Conservation (phyloP, 2,888 invertebrate species). For the Ophion ellenae region DNA sequence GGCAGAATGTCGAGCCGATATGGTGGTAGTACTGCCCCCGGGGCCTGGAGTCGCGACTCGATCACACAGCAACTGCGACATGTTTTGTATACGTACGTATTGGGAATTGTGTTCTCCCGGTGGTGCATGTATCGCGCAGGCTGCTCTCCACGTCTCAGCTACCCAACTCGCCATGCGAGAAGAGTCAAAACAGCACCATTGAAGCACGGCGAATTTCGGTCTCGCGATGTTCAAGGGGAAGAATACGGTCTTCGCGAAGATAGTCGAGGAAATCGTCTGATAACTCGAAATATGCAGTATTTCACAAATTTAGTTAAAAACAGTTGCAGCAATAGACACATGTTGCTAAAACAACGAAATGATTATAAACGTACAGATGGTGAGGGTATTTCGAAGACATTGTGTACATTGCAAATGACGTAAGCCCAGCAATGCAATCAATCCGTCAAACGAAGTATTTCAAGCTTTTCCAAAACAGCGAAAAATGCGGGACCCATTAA, state of each 20-base stretch:
- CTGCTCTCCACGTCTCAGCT: conserved; percentile 10
- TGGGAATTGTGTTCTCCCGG: conserved; percentile 27
- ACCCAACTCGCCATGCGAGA: conserved; percentile 36
- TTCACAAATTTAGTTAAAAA: background rate
- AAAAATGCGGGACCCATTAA: background rate
- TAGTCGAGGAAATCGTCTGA: background rate
- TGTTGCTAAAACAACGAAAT: too few species aligned
- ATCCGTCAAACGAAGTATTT: background rate
- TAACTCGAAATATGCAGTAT: conserved; percentile 1
- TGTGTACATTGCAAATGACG: too few species aligned
- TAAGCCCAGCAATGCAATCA: too few species aligned
- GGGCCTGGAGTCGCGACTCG: conserved; percentile 50
- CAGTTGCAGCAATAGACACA: too few species aligned
- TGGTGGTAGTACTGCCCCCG: conserved; percentile 42
- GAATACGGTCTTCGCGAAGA: background rate
- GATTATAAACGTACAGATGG: too few species aligned
- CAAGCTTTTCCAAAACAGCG: background rate
- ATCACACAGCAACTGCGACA: conserved; percentile 50
- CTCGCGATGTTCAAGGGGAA: conserved; percentile 40
- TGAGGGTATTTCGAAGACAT: too few species aligned
- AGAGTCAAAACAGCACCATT: conserved; percentile 73
- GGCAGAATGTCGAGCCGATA: conserved; percentile 57
- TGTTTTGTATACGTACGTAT: conserved; percentile 29
- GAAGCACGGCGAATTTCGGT: conserved; percentile 73
- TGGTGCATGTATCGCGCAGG: conserved; percentile 31